These are phyloP conservation scores for Drosophila ironensis DNA, from an alignment of 1,140 invertebrate genomes.

Conservation along the genomic window DNA sequence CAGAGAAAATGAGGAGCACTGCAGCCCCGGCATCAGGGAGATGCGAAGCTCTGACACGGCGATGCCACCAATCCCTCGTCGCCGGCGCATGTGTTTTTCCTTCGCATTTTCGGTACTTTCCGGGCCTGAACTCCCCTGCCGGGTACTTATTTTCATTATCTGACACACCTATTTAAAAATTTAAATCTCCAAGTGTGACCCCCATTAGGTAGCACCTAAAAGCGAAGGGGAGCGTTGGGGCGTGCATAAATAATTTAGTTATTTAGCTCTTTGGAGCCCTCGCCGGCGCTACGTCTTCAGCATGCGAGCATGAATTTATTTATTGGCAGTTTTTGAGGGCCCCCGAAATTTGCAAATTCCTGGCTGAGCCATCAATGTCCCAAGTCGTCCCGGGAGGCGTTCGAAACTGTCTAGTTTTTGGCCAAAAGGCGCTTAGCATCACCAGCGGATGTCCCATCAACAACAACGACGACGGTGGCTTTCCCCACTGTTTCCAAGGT, in stretches of 20 bases:
- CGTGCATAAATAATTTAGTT: constrained; percentile 76
- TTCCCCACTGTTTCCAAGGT: background rate
- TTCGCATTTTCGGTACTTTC: constrained; percentile 14
- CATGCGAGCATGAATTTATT: constrained; percentile 73
- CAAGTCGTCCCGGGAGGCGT: constrained; percentile 13
- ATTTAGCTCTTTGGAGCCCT: constrained; percentile 56
- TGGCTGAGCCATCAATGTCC: constrained; percentile 31
- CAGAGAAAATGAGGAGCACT: constrained; percentile 30
- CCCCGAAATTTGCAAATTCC: constrained; percentile 61
- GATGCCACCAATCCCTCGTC: constrained; percentile 13
- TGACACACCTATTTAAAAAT: constrained; percentile 79
- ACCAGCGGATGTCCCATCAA: background rate
- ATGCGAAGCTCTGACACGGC: constrained; percentile 43
- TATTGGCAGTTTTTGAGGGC: constrained; percentile 52
- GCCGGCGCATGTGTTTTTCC: background rate
- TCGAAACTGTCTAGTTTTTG: constrained; percentile 34
- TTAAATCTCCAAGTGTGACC: constrained; percentile 75
- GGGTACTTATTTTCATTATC: constrained; percentile 78
- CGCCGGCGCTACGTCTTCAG: constrained; percentile 35
- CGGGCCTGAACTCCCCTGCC: constrained; percentile 37
- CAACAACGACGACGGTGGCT: background rate
- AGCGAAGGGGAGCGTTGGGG: constrained; percentile 12
- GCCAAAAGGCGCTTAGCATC: constrained; percentile 44
- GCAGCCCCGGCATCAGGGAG: constrained; percentile 23
- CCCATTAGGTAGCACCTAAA: constrained; percentile 70